Conservation (phyloP, 1,140 invertebrate species). For the Caerostris darwini region DNA sequence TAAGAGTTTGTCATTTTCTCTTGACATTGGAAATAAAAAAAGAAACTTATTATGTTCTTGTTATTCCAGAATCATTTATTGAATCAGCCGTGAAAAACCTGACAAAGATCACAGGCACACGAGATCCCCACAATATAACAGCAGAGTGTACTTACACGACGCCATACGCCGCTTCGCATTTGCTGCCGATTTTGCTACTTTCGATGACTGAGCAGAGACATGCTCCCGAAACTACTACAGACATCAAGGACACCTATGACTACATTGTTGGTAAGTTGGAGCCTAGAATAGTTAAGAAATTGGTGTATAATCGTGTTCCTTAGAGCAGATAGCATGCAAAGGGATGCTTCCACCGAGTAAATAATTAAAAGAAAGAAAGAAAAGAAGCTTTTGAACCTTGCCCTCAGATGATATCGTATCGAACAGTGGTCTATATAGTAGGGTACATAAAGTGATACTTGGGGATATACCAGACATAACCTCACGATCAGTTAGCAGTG, state of each 20-base stretch:
- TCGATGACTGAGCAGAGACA: slow-evolving; percentile 54
- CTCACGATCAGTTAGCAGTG: too few relatives aligned
- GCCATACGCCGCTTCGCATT: slow-evolving; percentile 7
- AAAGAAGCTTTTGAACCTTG: too few relatives aligned
- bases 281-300: too few relatives aligned
- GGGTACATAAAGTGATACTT: too few relatives aligned
- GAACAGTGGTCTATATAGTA: too few relatives aligned
- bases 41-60: background rate
- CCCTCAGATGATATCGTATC: too few relatives aligned
- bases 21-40: background rate
- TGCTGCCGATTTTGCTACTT: background rate
- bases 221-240: slow-evolving; percentile 4
- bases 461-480: too few relatives aligned
- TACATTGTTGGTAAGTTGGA: slow-evolving; percentile 40
- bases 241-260: slow-evolving; percentile 40
- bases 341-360: too few relatives aligned
- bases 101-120: background rate
- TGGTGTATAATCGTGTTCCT: too few relatives aligned
- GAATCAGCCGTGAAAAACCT: background rate
- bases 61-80: background rate
- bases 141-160: slow-evolving; percentile 14
- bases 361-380: too few relatives aligned
- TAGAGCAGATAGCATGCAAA: too few relatives aligned
- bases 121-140: background rate
- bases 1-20: too few relatives aligned